Base-by-base conservation (phyloP, 1,140 invertebrate species). In the Matsumurasca onukii region DNA sequence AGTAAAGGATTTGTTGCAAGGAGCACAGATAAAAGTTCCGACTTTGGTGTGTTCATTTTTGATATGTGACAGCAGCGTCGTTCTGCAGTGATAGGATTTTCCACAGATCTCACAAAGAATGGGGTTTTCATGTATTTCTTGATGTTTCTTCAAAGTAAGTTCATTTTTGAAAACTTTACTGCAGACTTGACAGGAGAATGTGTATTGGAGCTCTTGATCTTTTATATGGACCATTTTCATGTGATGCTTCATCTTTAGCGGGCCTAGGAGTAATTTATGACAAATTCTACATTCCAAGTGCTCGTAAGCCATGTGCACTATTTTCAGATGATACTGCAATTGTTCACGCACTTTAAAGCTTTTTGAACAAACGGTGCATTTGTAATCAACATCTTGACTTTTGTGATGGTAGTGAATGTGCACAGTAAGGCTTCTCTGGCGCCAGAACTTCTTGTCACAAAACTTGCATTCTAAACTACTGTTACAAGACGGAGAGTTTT, bases 321-420 rank as follows among this genome's bases (percentile, higher is more conserved):
- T 3, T 20, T 51, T 51, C n/a, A 51, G n/a, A 51, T 51, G 49
- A 12, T 51, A 17, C 24, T 22, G n/a, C 3, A 51, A 20, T 17
- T 17, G n/a, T 17, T 3, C 49, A 12, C n/a, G 49, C 5, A 5
- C 3, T 22, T 51, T 51, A 51, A 51, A 51, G 24, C 49, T 51
- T 5, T 22, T 51, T 5, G n/a, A 5, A 20, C 49, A 51, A 51
- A 51, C 24, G n/a, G n/a, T 51, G n/a, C 49, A 51, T 5, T 3
- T n/a, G n/a, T 20, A 51, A 5, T 17, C 17, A 51, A 17, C 17
- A n/a, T 17, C 3, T n/a, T 51, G 17, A 9, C 17, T 22, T 17
- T 51, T 51, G n/a, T 17, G 49, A n/a, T 51, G 49, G n/a, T 51
- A 20, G n/a, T 51, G 5, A 5, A 51, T 51, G n/a, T 51, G 49